Evolutionary conservation across 2,113 vertebrate genomes (phyloP), one percentile per base, ranked within the genome.

Genomic region (Anseranas semipalmata): DNA sequence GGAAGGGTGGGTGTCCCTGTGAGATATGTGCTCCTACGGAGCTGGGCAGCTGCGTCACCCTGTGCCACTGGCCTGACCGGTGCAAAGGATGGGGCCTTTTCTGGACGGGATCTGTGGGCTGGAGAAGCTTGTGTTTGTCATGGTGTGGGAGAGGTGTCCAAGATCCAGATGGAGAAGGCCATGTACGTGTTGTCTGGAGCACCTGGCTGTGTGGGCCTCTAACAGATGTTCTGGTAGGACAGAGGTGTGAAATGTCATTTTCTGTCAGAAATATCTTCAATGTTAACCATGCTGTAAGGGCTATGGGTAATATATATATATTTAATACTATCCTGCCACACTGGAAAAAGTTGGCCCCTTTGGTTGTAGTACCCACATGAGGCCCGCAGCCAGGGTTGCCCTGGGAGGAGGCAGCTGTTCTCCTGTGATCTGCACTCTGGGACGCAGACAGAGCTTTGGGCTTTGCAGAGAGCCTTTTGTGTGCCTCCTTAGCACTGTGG

Each of bases 1-100:
- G n/a, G 56, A 59, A 37, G 17, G 52, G 27, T 18, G 30, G 35
- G 5, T 12, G 41, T 24, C 55, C 37, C 43, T 41, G 19, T 0
- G 1, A 77, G 27, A 12, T 24, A 45, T 71, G 81, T 1, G 15
- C n/a, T 53, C 0, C 0, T 18, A 6, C 0, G 0, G 85, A n/a
- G 35, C 73, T 39, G 28, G 32, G 4, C 6, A 11, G 2, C 11
- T 17, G 35, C 53, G 48, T 39, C 30, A 14, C 21, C 1, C 2
- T 2, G 75, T 41, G 46, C 71, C 6, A 7, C 62, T 56, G 79
- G 35, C 41, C 79, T 50, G 79, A 46, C 20, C 28, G 48, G 4
- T 46, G 41, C 14, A 20, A 35, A 22, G 18, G 58, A n/a, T 12
- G 33, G 33, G 32, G 32, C n/a, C 32, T 22, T n/a, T 60, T 10